Base-by-base conservation (phyloP, 2,113 vertebrate species). In the Apus apus region DNA sequence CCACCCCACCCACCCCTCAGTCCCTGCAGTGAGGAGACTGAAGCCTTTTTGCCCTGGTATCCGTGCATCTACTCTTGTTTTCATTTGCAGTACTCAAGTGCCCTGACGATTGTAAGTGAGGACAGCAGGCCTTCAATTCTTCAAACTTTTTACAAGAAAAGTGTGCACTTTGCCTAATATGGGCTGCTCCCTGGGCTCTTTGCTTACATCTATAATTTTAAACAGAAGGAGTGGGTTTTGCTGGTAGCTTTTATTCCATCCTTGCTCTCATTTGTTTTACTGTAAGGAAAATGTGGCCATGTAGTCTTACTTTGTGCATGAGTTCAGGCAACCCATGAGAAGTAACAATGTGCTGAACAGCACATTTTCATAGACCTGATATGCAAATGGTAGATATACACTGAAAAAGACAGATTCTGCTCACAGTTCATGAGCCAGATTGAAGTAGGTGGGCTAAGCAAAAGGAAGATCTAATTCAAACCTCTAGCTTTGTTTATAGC, bases 111-210 rank as follows among this genome's bases (percentile, higher is more conserved):
- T 57, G 1, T 86, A 92, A 97, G 88, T 78, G 81, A 51, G 95
- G 94, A 96, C 95, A 96, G 94, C 95, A 94, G 96, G 93, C 78
- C 95, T 94, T 87, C 96, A 92, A 94, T 97, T 96, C 97, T 95
- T 94, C 96, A 93, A 94, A 82, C 86, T 96, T 98, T 98, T 98
- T 97, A 97, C 97, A 97, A 97, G 97, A 98, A 97, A 97, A 97
- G 97, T 88, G 94, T 96, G 94, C 92, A 94, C 96, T 95, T 98
- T 98, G 92, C 97, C 97, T 98, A 97, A 97, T 98, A 98, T 97
- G 97, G 97, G 83, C 95, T 97, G 97, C 92, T 96, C 74, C 83
- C 88, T 85, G 91, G 75, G 90, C 93, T 96, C 95, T 96, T 95
- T 97, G 96, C 95, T 97, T 97, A 97, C 92, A 97, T 94, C 78